A percentile compares a stretch with the other conserved stretches of the same genome.
These are phyloP conservation scores for Erebia aethiops DNA, from an alignment of 2,888 invertebrate species.

Conservation along the genomic window DNA sequence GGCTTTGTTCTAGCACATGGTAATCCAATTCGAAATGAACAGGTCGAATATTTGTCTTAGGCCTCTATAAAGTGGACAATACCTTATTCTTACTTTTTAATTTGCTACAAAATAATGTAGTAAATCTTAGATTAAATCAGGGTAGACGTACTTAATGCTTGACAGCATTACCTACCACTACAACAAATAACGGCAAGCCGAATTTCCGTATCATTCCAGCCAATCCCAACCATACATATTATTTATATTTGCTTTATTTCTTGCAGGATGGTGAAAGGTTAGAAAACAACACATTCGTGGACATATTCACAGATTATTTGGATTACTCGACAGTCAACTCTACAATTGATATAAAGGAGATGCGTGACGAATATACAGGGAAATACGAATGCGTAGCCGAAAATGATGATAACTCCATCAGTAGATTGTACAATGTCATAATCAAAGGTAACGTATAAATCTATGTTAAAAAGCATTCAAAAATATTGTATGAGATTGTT, in stretches of 20 bases:
- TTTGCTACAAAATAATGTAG: no score
- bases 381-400: slow-evolving; percentile 58
- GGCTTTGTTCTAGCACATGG: no score
- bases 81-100: no score
- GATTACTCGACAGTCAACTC: slow-evolving; percentile 59
- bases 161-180: no score
- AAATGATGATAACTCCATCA: slow-evolving; percentile 41
- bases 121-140: no score
- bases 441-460: slow-evolving; percentile 50
- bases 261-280: slow-evolving; percentile 46
- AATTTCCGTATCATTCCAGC: background rate
- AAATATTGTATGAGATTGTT: no score
- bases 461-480: no score
- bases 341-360: slow-evolving; percentile 52
- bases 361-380: slow-evolving; percentile 54
- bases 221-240: background rate
- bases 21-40: no score
- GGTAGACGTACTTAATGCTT: no score
- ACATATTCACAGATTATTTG: slow-evolving; percentile 44
- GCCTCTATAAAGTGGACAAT: no score
- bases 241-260: background rate
- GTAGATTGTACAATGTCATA: slow-evolving; percentile 48
- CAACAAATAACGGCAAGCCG: background rate
- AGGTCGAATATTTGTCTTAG: no score
- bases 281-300: slow-evolving; percentile 43